Percentiles rank a stretch among this genome's conserved stretches.
Evolutionary conservation across 2,113 vertebrate genomes (phyloP).

Genomic region (Pleuronectes platessa): DNA sequence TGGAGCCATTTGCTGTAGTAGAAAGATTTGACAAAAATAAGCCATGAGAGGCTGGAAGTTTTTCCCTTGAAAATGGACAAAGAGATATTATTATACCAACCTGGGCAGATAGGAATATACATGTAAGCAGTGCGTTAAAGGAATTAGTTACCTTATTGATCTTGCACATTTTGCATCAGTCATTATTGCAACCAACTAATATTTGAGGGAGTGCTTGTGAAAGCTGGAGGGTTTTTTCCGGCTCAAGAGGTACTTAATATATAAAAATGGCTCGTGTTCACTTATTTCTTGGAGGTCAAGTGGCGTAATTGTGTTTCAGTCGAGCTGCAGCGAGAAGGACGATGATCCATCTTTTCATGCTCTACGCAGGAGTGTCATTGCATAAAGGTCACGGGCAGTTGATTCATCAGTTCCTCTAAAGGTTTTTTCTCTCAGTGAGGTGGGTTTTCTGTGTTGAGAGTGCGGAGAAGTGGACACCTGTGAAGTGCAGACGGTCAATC

Average conservation of each 20-base stretch:
- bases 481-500: constrained; percentile 7
- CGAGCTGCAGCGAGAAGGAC: constrained; percentile 21
- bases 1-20: background rate
- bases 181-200: background rate
- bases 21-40: background rate
- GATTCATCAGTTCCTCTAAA: constrained; percentile 44
- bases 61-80: too few relatives aligned
- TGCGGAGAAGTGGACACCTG: constrained; percentile 22
- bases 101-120: background rate
- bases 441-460: constrained; percentile 11
- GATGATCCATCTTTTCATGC: constrained; percentile 46
- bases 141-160: background rate
- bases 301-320: constrained; percentile 58
- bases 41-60: too few relatives aligned
- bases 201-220: background rate
- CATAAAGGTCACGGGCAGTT: constrained; percentile 52
- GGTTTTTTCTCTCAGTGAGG: constrained; percentile 28
- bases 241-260: constrained; percentile 36
- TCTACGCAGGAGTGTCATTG: constrained; percentile 40
- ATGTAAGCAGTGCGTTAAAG: background rate
- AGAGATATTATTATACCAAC: too few relatives aligned
- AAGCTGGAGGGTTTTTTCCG: constrained; percentile 22
- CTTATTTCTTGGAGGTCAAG: constrained; percentile 62
- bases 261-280: constrained; percentile 34
- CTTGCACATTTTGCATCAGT: background rate